Conservation (phyloP, 2,888 invertebrate species). For the Rhorus exstirpatorius region DNA sequence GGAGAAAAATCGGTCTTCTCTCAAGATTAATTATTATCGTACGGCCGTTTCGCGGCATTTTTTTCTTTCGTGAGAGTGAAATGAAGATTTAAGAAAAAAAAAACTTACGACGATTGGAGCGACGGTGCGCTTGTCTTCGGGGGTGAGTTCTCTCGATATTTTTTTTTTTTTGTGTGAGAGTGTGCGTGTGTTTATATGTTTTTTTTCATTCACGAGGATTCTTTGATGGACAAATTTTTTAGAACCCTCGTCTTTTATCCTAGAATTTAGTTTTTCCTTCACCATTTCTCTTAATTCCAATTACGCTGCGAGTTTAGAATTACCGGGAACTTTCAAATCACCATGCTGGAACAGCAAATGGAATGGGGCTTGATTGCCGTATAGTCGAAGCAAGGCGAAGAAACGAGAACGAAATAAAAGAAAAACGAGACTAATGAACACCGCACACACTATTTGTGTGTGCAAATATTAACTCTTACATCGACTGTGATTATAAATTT, state of each 20-base stretch:
- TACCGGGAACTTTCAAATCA: background rate
- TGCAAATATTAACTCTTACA: constrained; percentile 71
- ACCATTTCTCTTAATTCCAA: background rate
- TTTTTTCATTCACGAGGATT: constrained; percentile 7
- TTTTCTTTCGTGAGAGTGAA: constrained; percentile 17
- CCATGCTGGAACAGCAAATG: constrained; percentile 21
- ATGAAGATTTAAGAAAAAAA: background rate
- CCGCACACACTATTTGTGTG: constrained; percentile 61
- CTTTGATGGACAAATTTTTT: constrained; percentile 22
- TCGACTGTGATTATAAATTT: constrained; percentile 82
- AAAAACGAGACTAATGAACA: constrained; percentile 64
- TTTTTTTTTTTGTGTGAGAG: constrained; percentile 6
- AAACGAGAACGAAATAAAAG: constrained; percentile 18
- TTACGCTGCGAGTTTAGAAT: background rate
- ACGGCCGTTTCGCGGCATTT: background rate
- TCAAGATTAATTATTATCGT: constrained; percentile 3
- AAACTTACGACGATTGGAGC: constrained; percentile 11
- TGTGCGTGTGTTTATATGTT: no score
- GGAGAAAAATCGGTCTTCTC: constrained; percentile 4
- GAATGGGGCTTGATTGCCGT: constrained; percentile 35
- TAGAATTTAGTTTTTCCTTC: background rate
- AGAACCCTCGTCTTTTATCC: background rate
- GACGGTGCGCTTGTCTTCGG: constrained; percentile 8
- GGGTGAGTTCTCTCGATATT: constrained; percentile 43
- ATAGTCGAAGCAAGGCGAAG: constrained; percentile 16